Percentiles rank a stretch among this genome's conserved stretches.
Conservation (phyloP, 2,113 vertebrate species). For the Marcusenius ussheri region DNA sequence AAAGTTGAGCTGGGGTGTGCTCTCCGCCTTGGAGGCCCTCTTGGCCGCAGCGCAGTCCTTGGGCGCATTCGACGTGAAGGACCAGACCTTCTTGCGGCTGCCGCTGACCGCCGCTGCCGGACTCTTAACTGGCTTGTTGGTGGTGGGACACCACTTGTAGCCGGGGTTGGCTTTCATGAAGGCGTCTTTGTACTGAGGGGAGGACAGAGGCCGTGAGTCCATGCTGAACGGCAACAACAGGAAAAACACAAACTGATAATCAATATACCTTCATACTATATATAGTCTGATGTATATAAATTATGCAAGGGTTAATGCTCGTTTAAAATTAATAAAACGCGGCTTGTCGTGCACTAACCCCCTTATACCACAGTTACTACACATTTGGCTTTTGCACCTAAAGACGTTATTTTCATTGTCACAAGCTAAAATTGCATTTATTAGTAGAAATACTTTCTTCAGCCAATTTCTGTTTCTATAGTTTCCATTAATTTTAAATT, state of each 20-base stretch:
- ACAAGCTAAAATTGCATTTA: background rate
- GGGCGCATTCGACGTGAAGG: conserved; percentile 71
- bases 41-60: conserved; percentile 80
- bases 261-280: background rate
- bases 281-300: background rate
- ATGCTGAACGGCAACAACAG: background rate
- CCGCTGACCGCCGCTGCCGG: conserved; percentile 69
- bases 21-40: conserved; percentile 76
- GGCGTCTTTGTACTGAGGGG: conserved; percentile 87
- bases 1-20: conserved; percentile 89
- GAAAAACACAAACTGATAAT: background rate
- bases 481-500: background rate
- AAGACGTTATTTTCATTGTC: background rate
- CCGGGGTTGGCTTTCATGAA: conserved; percentile 98
- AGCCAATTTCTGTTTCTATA: background rate
- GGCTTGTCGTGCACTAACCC: background rate
- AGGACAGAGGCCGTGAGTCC: conserved; percentile 31
- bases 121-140: conserved; percentile 90
- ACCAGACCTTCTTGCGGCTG: conserved; percentile 85
- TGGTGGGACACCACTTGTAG: conserved; percentile 97
- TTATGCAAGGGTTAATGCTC: background rate
- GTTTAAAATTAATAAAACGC: background rate
- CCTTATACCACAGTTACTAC: background rate
- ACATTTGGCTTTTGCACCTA: background rate
- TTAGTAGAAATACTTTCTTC: background rate